A percentile compares a stretch with the other conserved stretches of the same genome.
Evolutionary conservation across 2,113 vertebrate genomes (phyloP).

Genomic region (Triplophysa rosa): DNA sequence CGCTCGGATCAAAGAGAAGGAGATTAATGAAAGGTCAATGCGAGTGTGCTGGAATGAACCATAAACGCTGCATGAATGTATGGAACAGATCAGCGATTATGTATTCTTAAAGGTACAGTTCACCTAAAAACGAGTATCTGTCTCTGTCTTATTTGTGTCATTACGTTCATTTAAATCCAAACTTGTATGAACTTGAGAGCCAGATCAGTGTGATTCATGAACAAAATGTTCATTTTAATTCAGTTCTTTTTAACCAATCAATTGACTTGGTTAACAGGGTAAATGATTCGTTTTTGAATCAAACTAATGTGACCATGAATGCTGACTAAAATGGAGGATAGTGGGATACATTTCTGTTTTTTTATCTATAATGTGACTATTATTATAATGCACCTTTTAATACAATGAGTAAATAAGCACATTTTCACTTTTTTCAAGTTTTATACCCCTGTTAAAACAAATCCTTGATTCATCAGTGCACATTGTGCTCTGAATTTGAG

Average conservation of each 20-base stretch:
- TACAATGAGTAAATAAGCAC: no score
- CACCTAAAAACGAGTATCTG: background rate
- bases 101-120: background rate
- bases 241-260: background rate
- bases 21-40: constrained; percentile 67
- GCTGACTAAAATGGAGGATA: background rate
- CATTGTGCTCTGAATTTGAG: background rate
- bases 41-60: constrained; percentile 21
- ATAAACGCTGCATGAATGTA: background rate
- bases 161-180: background rate
- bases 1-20: constrained; percentile 58
- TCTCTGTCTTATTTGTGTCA: no score
- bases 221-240: background rate
- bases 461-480: background rate
- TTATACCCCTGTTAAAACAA: no score
- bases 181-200: no score
- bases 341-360: background rate
- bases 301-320: background rate
- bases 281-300: constrained; percentile 1
- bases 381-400: no score
- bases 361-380: background rate
- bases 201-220: no score
- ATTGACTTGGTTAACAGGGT: background rate
- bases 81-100: background rate
- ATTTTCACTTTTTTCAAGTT: no score